Base-by-base conservation (phyloP, 1,140 invertebrate genomes). In the Drosophila bocqueti region DNA sequence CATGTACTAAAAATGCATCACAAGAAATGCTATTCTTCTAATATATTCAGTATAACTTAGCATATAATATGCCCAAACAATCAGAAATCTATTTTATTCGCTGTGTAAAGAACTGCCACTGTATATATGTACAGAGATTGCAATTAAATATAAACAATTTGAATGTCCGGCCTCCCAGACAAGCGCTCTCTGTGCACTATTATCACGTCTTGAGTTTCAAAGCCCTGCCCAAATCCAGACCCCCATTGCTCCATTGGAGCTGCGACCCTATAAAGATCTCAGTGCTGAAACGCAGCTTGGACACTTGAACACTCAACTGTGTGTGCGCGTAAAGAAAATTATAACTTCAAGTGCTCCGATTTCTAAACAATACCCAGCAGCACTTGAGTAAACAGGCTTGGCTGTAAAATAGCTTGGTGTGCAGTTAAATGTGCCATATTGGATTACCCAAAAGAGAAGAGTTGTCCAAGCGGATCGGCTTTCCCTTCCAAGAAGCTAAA, bases 191-290 rank as follows among this genome's bases (percentile, higher is more conserved):
- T 71, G 21, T 42, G 45, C 68, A 38, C 43, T 18, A 61, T 61
- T 61, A 74, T 74, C 71, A 74, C 71, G 71, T 74, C 68, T 72
- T 60, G 54, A 16, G 36, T 16, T 43, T n/a, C 24, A 68, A 40
- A 36, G 42, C 61, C 46, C 36, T 76, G 42, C 74, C 61, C 61
- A 76, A 59, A 66, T 36, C 34, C 24, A 64, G 36, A 43, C n/a
- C 42, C 26, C 4, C 29, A 47, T 26, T 76, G 54, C 55, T 61
- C 8, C 36, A 76, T 77, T 68, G 64, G 75, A n/a, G 46, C 75
- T 73, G 55, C 45, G 74, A 78, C 75, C 75, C 75, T 21, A 77
- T 78, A 50, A 77, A 77, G 55, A 77, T 75, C 47, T 49, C 47
- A 54, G 31, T 29, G 31, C 13, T 42, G 36, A 54, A 74, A 26